Base-by-base conservation (phyloP, 2,888 invertebrate species). In the Dryobotodes eremita region DNA sequence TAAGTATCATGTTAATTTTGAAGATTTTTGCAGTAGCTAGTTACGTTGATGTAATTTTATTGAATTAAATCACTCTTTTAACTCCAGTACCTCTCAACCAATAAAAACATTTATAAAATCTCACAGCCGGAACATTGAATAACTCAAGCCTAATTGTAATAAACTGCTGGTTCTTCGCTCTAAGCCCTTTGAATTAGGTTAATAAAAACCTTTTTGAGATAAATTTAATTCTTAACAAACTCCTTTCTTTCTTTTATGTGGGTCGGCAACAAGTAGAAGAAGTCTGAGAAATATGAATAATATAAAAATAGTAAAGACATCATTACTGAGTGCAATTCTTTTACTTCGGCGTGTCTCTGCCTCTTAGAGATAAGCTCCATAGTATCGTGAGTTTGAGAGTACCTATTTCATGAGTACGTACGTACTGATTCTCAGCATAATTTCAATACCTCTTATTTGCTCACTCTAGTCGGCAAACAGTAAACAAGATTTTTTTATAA, bases 91-190 rank as follows among this genome's bases (percentile, higher is more conserved):
- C 68, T 59, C 42, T 42, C 42, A 68, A 36, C 71, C 69, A 82
- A 85, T 85, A 86, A 72, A 78, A 86, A 72, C 59, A 72, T 75
- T 75, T 62, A 68, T 31, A 80, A 74, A 74, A 76, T 50, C 59
- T 71, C 70, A n/a, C 50, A 42, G 68, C 31, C 66, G 74, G 65
- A 72, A 66, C 86, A 74, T 75, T 81, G 75, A 76, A 81, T 75
- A 78, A 85, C 87, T 87, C 82, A 74, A 75, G 55, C 65, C 59
- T 86, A 85, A 87, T 86, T 82, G 78, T 86, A 85, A 79, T 82
- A 86, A 82, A 82, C 69, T 82, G 76, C 82, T 78, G 85, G 85
- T 82, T 75, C 65, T 76, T 61, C 65, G 70, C 79, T 78, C 36
- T 79, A 66, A 85, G 85, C 71, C 71, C 71, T 74, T 78, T 85